Evolutionary conservation across 2,888 invertebrate genomes (phyloP), one percentile per base, ranked within the genome.

Genomic region (Drosophila nigritarsus): DNA sequence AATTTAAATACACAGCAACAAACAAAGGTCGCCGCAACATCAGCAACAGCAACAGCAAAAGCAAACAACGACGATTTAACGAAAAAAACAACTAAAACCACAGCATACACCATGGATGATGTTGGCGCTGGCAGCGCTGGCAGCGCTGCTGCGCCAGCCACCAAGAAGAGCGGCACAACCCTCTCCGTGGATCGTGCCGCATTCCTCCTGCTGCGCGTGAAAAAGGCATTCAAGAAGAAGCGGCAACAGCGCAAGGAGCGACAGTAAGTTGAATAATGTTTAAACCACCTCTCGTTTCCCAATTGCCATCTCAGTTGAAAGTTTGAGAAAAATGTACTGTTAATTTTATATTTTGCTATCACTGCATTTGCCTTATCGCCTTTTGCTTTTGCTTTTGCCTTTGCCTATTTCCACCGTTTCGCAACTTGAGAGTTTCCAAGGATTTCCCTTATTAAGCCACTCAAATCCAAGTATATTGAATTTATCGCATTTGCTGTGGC

Each of bases 201-300:
- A 63, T 98, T 98, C 93, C 94, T 98, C 42, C 95, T 98, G 82
- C 94, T 98, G 83, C 94, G 98, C 82, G 97, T 98, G 69, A 97
- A 97, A 92, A 96, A 96, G 91, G 98, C 97, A 48, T 98, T 98
- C 93, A 97, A 97, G 94, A 97, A 97, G 94, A 97, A 97, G 94
- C 95, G 97, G 82, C 96, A 97, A 92, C 96, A 97, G 92, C 94
- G 97, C 85, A 97, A 97, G 92, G 97, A 97, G 75, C 97, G 96
- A 94, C 96, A 95, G 97, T 97, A 92, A 96, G 96, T 95, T 80
- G 75, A 73, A 61, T 45, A n/a, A 42, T 20, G 9, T 63, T 62
- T 38, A 62, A n/a, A 5, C 36, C 49, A 38, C 11, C 29, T 3
- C 8, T 18, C 18, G 3, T 30, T 30, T 1, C 7, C 30, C 30